Base-by-base conservation (phyloP, 2,888 invertebrate genomes). In the Arrhopalites spinosus region DNA sequence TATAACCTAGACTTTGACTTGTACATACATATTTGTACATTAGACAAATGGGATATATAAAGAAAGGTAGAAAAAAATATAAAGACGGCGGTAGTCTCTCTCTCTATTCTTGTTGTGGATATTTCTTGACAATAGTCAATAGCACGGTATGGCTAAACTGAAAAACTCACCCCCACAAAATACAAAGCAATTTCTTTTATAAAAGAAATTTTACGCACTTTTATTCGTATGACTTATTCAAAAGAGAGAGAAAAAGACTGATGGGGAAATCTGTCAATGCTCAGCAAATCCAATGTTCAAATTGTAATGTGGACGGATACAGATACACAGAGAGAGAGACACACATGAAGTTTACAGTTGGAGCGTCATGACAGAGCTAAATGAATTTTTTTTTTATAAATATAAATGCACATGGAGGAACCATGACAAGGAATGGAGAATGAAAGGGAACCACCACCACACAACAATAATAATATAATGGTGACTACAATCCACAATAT, bases 201-300 rank as follows among this genome's bases (percentile, higher is more conserved):
- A 71, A 71, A 61, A 68, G 59, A 43, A n/a, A 29, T 59, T 59
- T 71, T 59, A 71, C 71, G 59, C 59, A 59, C 71, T 56, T 71
- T 71, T 59, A 66, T 66, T 15, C 53, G 59, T 36, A 23, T 69
- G 53, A 69, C 53, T 69, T 50, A 50, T 50, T 53, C 50, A 47
- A n/a, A 59, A 59, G 15, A 59, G 59, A 36, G 11, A 36, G 11
- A 36, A 11, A 27, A 27, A 59, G 59, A 59, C 0, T 27, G 59
- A 59, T 59, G 59, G 59, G 15, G 30, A 59, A 59, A 36, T 20
- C 71, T 59, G 71, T 71, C 59, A 61, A 59, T 59, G 59, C 25
- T 25, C 36, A 63, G 63, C 25, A n/a, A 27, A 63, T 27, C 8
- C 17, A 29, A 63, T 8, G n/a, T 8, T 13, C 45, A 45, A 47